Base-by-base conservation (phyloP, 2,113 vertebrate species). In the Lamprotornis superbus region DNA sequence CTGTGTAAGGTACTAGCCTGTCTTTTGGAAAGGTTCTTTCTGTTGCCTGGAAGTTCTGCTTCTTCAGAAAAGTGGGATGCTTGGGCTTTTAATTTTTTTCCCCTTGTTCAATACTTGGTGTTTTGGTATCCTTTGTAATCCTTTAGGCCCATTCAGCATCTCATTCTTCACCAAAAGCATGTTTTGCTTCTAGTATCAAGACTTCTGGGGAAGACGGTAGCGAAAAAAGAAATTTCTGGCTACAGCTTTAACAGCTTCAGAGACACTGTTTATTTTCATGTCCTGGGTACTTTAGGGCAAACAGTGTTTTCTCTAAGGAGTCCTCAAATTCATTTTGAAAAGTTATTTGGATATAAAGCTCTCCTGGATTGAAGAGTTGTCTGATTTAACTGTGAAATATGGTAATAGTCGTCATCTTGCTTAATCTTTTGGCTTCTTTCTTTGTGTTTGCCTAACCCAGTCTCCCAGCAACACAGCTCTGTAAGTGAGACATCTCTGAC, bases 351-450 rank as follows among this genome's bases (percentile, higher is more conserved):
- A 67, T 90, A 79, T 87, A 49, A 68, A 90, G n/a, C 56, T 93
- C 31, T 90, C 57, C 37, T 82, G 61, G 78, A 92, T 56, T 85
- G 84, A 84, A 87, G 16, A 61, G 39, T 42, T 8, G 12, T 76
- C 75, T 94, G 89, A 93, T 87, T 87, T 89, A 83, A 78, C 93
- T 65, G 79, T 94, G 84, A 96, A 96, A 90, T 92, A 90, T 65
- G 55, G 90, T 73, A 79, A 85, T 63, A 92, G 74, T 91, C 2
- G 1, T 87, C 49, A 91, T 83, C 70, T 57, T 4, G 3, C 63
- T 85, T 91, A 92, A 95, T 93, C 74, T 95, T 93, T 65, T 93
- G 93, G 67, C 84, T 90, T 83, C 52, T 73, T 87, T 44, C 74
- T 91, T 83, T 87, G 61, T 96, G 74, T 89, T 95, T 94, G 53